These are phyloP conservation scores for Hanleya hanleyi DNA, from an alignment of 2,888 invertebrate genomes.

Conservation along the genomic window DNA sequence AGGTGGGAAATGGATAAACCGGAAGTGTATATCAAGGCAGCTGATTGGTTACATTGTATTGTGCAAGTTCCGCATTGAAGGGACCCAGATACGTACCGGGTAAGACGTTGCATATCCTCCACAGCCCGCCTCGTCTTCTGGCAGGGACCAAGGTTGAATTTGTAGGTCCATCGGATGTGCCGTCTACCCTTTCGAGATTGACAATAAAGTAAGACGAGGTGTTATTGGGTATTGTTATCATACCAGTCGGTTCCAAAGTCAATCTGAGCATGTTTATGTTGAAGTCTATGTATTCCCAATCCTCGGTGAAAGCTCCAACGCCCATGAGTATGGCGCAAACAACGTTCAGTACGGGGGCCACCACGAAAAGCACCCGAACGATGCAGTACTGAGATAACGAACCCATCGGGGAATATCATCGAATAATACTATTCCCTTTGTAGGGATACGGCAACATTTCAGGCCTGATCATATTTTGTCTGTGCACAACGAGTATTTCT, in stretches of 20 bases:
- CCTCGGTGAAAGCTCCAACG: neutral
- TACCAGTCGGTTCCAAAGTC: neutral
- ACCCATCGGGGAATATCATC: neutral
- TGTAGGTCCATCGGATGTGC: neutral
- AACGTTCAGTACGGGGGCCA: neutral
- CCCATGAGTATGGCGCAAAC: neutral
- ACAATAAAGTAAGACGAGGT: neutral
- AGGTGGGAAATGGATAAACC: too few relatives aligned
- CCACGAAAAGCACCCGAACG: neutral
- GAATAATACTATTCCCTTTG: too few relatives aligned
- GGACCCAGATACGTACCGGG: neutral
- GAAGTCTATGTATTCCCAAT: conserved; percentile 5
- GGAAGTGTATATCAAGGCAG: too few relatives aligned
- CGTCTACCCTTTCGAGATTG: neutral
- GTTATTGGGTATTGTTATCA: neutral
- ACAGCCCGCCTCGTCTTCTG: neutral
- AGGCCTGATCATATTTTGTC: too few relatives aligned
- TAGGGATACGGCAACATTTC: too few relatives aligned
- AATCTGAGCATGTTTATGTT: neutral
- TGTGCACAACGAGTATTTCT: too few relatives aligned
- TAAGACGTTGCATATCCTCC: neutral
- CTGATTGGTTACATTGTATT: too few relatives aligned
- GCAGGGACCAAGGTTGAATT: neutral
- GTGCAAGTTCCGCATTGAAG: too few relatives aligned
- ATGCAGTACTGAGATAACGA: neutral